These are phyloP conservation scores for Bellardia bayeri DNA, from an alignment of 2,888 invertebrate species.

Conservation along the genomic window DNA sequence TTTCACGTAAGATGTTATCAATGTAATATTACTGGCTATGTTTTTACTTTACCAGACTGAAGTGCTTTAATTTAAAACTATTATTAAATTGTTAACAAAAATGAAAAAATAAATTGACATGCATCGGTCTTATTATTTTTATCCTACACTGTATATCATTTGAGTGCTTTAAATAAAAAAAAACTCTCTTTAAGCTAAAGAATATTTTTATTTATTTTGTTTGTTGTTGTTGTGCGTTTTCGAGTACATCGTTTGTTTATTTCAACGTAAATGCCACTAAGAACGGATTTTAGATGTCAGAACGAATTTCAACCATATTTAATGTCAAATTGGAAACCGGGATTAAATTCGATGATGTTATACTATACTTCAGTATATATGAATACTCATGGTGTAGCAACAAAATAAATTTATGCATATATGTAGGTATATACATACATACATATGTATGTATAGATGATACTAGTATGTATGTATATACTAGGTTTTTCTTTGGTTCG, in stretches of 20 bases:
- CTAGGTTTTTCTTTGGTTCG: too few relatives aligned
- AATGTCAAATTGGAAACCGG: constrained; percentile 79
- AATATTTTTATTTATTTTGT: neutral
- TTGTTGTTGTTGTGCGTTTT: neutral
- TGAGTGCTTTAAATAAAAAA: neutral
- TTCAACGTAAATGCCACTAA: constrained; percentile 71
- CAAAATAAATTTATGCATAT: neutral
- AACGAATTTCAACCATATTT: constrained; percentile 78
- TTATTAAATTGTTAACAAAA: too few relatives aligned
- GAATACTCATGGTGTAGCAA: neutral
- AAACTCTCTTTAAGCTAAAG: neutral
- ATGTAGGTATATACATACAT: neutral
- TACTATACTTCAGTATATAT: neutral
- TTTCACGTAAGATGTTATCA: too few relatives aligned
- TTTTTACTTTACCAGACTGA: too few relatives aligned
- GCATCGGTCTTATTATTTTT: neutral
- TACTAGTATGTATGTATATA: neutral
- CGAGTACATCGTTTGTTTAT: constrained; percentile 10
- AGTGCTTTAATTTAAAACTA: too few relatives aligned
- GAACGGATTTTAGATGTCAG: constrained; percentile 78
- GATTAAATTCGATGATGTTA: constrained; percentile 76
- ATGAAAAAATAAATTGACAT: too few relatives aligned
- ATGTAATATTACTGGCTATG: too few relatives aligned
- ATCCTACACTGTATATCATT: neutral
- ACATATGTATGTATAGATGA: neutral